Evolutionary conservation across 2,113 vertebrate genomes (phyloP).

Genomic region (Myiagra hebetior): DNA sequence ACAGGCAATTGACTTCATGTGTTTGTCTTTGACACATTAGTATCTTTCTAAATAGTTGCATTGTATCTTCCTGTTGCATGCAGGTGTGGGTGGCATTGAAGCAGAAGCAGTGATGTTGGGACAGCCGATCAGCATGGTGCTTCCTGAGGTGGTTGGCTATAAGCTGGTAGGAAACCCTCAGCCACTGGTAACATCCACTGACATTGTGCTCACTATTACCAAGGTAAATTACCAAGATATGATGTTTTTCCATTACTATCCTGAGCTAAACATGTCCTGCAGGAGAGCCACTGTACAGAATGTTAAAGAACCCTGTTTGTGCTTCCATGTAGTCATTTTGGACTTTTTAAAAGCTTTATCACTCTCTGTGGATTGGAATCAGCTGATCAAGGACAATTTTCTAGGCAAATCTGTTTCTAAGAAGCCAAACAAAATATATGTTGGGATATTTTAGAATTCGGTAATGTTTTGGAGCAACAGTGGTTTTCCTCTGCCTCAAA

Average conservation of each 20-base stretch:
- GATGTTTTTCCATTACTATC: not conserved
- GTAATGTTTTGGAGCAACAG: not conserved
- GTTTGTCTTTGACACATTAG: not conserved
- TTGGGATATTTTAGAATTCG: not conserved
- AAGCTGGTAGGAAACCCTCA: conserved; percentile 81
- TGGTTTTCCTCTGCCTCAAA: not conserved
- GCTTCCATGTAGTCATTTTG: not conserved
- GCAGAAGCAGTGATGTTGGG: conserved; percentile 99
- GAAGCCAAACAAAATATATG: not conserved
- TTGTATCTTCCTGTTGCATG: not conserved
- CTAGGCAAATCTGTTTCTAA: not conserved
- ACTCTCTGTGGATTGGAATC: not conserved
- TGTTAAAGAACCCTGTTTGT: not conserved
- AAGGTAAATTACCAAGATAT: conserved; percentile 77
- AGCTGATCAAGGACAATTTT: not conserved
- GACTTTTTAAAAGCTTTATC: not conserved
- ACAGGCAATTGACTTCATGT: not conserved
- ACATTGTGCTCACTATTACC: conserved; percentile 96
- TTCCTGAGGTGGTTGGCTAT: conserved; percentile 95
- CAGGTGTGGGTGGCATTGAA: conserved; percentile 97
- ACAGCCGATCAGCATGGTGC: conserved; percentile 97
- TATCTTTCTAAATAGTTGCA: not conserved
- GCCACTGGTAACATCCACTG: conserved; percentile 91
- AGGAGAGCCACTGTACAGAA: not conserved
- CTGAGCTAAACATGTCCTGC: not conserved